Percentiles rank a stretch among this genome's conserved stretches.
Conservation (phyloP, 2,113 vertebrate genomes). For the Ailuropoda melanoleuca region DNA sequence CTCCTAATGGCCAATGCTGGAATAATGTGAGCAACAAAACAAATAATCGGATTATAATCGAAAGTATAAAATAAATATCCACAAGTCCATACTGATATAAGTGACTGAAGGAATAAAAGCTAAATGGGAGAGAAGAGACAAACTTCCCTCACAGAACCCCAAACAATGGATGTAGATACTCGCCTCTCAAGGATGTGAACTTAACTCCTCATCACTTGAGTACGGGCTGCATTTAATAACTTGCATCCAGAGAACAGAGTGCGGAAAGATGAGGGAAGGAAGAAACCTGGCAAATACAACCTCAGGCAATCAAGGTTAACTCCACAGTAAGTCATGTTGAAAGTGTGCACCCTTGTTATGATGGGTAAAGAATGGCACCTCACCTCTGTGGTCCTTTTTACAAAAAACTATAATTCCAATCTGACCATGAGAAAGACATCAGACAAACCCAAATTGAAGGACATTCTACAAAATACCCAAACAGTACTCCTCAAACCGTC, state of each 20-base stretch:
- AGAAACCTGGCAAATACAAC: neutral
- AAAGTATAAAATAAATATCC: neutral
- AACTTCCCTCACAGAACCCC: neutral
- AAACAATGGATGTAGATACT: neutral
- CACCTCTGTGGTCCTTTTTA: neutral
- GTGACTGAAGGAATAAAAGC: neutral
- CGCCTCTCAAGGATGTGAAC: neutral
- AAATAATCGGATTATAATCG: neutral
- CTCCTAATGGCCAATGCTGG: neutral
- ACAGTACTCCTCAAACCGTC: neutral
- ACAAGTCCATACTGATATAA: neutral
- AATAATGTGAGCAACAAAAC: neutral
- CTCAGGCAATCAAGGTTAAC: neutral
- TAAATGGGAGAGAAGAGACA: neutral
- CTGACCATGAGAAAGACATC: neutral
- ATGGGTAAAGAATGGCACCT: neutral
- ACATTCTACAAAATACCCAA: neutral
- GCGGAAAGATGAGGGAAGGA: neutral
- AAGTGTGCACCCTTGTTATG: neutral
- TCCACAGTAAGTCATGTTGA: neutral
- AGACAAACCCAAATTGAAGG: neutral
- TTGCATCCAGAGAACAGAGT: neutral
- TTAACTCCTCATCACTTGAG: neutral
- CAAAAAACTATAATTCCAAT: neutral
- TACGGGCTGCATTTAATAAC: neutral